Percentiles rank a stretch among this genome's conserved stretches.
phyloP scores from a whole-genome alignment of 2,113 vertebrate genomes.

The Dolichallabes microphthalmus region DNA sequence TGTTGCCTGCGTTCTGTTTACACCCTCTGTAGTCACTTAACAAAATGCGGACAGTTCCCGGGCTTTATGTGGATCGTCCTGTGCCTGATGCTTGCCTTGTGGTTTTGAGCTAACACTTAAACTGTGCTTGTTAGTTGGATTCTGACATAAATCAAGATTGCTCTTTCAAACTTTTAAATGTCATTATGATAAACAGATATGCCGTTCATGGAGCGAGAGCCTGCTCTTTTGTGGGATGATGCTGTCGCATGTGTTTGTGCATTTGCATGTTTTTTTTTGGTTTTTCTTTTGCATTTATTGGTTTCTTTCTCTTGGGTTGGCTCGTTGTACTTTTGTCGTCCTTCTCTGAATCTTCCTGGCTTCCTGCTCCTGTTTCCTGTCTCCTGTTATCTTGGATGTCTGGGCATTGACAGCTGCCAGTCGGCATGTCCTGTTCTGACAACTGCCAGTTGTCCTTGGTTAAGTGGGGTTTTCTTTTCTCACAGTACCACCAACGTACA shows the following conservation, averaged over 20 bases:
- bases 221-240: slow-evolving; percentile 4
- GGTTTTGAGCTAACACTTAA: slow-evolving; percentile 37
- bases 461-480: not conserved
- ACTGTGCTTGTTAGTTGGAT: slow-evolving; percentile 35
- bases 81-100: slow-evolving; percentile 21
- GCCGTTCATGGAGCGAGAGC: slow-evolving; percentile 14
- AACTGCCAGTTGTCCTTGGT: not conserved
- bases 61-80: not conserved
- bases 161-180: not conserved
- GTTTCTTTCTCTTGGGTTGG: slow-evolving; percentile 20
- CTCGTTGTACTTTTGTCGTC: slow-evolving; percentile 28
- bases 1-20: slow-evolving; percentile 1
- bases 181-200: slow-evolving; percentile 42
- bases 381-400: slow-evolving; percentile 46
- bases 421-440: slow-evolving; percentile 4
- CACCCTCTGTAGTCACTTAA: not conserved
- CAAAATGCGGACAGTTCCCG: not conserved
- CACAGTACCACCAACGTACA: slow-evolving; percentile 59
- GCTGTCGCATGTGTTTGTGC: slow-evolving; percentile 40
- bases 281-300: slow-evolving; percentile 21
- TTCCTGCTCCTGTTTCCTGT: slow-evolving; percentile 40
- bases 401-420: not conserved
- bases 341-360: slow-evolving; percentile 38
- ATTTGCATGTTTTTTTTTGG: slow-evolving; percentile 46
- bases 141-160: not conserved